Evolutionary conservation across 1,140 invertebrate genomes (phyloP).

Genomic region (Drosophila prosaltans): DNA sequence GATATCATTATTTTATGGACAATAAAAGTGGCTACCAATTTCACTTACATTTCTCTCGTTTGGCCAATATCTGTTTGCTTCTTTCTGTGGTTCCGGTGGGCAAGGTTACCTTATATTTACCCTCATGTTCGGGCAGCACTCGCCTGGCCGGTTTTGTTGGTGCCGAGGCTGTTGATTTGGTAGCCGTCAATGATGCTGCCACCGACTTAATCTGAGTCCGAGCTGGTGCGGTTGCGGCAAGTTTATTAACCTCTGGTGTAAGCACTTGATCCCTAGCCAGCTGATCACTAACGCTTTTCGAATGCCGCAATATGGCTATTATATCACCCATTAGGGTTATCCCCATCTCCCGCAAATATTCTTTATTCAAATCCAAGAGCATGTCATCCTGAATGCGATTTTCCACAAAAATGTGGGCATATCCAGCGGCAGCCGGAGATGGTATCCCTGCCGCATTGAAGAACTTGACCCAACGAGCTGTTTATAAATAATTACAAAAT

Average conservation of each 20-base stretch:
- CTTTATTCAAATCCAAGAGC: constrained; percentile 91
- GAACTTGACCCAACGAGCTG: constrained; percentile 88
- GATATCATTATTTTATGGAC: not conserved
- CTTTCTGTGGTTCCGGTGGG: constrained; percentile 83
- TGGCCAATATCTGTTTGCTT: constrained; percentile 83
- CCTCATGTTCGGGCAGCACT: constrained; percentile 84
- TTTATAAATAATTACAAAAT: not conserved
- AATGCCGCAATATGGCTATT: constrained; percentile 91
- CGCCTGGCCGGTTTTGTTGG: constrained; percentile 79
- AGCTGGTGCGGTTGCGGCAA: constrained; percentile 79
- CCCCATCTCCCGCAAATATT: constrained; percentile 92
- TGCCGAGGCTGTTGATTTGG: constrained; percentile 33
- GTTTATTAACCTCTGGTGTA: constrained; percentile 70
- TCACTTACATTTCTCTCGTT: constrained; percentile 73
- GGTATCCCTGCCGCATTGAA: constrained; percentile 91
- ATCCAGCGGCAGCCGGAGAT: constrained; percentile 88
- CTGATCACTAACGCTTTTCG: constrained; percentile 89
- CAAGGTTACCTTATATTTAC: constrained; percentile 84
- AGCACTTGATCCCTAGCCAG: constrained; percentile 85
- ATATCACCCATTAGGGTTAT: constrained; percentile 92
- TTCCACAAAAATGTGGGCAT: constrained; percentile 92
- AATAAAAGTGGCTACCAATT: not conserved
- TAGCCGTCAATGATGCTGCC: not conserved
- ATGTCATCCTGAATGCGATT: constrained; percentile 92
- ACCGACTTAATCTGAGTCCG: constrained; percentile 26